phyloP scores from a whole-genome alignment of 1,140 invertebrate species.

The Dendroctonus valens region DNA sequence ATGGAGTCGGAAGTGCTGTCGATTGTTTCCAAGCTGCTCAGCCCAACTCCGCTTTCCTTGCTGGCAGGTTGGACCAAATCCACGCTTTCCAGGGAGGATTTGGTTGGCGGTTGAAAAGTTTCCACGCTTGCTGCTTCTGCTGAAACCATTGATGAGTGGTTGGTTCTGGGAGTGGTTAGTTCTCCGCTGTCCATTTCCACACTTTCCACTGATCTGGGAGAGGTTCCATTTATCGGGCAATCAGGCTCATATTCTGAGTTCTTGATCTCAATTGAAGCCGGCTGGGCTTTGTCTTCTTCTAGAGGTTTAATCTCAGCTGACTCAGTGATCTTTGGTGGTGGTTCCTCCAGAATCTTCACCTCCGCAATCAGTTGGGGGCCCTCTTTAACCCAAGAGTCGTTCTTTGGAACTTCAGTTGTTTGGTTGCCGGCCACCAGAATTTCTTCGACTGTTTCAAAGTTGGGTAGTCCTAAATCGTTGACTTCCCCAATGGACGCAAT shows the following conservation, averaged over 20 bases:
- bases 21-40: slow-evolving; percentile 20
- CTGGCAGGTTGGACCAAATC: slow-evolving; percentile 27
- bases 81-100: slow-evolving; percentile 14
- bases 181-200: slow-evolving; percentile 45
- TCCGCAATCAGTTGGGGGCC: slow-evolving; percentile 11
- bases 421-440: too few relatives aligned
- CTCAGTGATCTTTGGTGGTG: background rate
- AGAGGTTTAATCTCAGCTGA: slow-evolving; percentile 1
- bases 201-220: slow-evolving; percentile 40
- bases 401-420: too few relatives aligned
- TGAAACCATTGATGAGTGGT: slow-evolving; percentile 33
- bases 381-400: background rate
- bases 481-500: too few relatives aligned
- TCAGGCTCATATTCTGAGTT: background rate
- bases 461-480: too few relatives aligned
- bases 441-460: too few relatives aligned
- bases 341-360: slow-evolving; percentile 2
- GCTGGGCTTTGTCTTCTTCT: too few relatives aligned
- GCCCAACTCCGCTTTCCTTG: slow-evolving; percentile 18
- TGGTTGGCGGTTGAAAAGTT: background rate
- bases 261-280: too few relatives aligned
- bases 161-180: slow-evolving; percentile 37
- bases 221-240: background rate
- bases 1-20: slow-evolving; percentile 3
- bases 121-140: slow-evolving; percentile 44